Evolutionary conservation across 2,113 vertebrate species (phyloP), one percentile per base, ranked within the genome.

Genomic region (Ornithorhynchus anatinus): DNA sequence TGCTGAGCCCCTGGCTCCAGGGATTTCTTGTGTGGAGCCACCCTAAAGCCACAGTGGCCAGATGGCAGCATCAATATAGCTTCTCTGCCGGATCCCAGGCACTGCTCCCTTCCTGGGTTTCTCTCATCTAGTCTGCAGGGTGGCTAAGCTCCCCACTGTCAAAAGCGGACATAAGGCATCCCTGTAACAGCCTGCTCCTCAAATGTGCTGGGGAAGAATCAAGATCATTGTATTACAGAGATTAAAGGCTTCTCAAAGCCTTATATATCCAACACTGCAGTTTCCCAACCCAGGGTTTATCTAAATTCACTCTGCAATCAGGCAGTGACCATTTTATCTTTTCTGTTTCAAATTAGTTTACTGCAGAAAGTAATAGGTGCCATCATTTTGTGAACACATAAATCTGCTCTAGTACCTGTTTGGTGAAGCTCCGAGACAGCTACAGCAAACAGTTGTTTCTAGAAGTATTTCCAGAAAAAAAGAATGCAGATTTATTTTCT

Each of bases 281-380:
- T 52, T 15, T 64, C 50, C 42, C n/a, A 62, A 42, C 47, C 79
- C 43, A 56, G 43, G 52, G 60, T 22, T 84, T 59, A 59, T 59
- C 61, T 50, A 53, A 69, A 50, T 14, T 53, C 31, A 59, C 44
- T 71, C 59, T 36, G 54, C 16, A 62, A 65, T 70, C 54, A 63
- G 70, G 19, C 43, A 20, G 33, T 54, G 32, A 51, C 63, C 19
- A 29, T 68, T 71, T 76, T 25, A 60, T 59, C 61, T 72, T 70
- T 75, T 68, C 60, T 54, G 45, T 53, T 52, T 64, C 69, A 75
- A 81, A 69, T 61, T 67, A 54, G 69, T 75, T 83, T 80, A 76
- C 80, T 69, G 69, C 71, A 74, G 59, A 75, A 75, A 70, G 75
- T 72, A 84, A 75, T 48, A 79, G 69, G 72, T 52, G 44, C 66